phyloP scores from a whole-genome alignment of 2,888 invertebrate species.

The Chymomyza procnemis region DNA sequence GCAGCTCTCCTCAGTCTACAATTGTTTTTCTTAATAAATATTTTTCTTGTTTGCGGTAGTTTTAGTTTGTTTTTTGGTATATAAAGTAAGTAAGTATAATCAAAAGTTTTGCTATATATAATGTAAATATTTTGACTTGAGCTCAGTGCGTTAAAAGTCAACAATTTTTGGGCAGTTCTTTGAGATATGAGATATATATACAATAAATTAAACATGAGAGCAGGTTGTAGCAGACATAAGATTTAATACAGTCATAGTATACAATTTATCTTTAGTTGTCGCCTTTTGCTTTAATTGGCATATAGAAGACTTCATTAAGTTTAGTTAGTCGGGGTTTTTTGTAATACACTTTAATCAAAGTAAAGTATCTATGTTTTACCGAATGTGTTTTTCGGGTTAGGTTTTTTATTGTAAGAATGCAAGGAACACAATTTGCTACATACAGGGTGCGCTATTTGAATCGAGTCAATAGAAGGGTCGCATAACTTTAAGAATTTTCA shows the following conservation, averaged over 20 bases:
- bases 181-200: neutral
- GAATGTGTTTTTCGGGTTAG: no score
- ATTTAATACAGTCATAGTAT: slow-evolving; percentile 30
- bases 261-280: slow-evolving; percentile 43
- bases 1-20: neutral
- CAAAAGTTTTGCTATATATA: neutral
- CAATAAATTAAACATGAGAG: slow-evolving; percentile 51
- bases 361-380: neutral
- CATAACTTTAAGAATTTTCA: no score
- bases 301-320: slow-evolving; percentile 59
- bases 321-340: neutral
- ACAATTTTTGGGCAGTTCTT: slow-evolving; percentile 17
- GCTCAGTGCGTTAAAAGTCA: neutral
- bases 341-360: neutral
- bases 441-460: no score
- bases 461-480: no score
- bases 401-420: no score
- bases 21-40: neutral
- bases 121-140: neutral
- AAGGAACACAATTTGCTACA: no score
- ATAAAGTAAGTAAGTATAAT: neutral
- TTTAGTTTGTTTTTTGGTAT: neutral
- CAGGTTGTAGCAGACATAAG: slow-evolving; percentile 9
- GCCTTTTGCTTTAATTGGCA: slow-evolving; percentile 47
- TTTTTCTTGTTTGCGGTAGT: neutral